phyloP scores from a whole-genome alignment of 2,113 vertebrate genomes.

The Siniperca knerii region DNA sequence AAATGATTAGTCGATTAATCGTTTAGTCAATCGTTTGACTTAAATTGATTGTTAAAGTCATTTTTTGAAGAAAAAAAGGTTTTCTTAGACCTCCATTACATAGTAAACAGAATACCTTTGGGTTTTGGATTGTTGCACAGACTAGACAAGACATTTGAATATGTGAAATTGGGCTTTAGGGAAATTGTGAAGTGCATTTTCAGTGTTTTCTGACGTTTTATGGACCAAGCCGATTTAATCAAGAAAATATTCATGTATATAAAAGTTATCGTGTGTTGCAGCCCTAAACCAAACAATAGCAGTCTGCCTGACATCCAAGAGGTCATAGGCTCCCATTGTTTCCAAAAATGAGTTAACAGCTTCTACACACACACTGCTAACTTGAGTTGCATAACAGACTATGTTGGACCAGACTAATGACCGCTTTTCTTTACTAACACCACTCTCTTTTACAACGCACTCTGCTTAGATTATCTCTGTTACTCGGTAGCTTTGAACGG shows the following conservation, averaged over 20 bases:
- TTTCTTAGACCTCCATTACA: not conserved
- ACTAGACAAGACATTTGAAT: not conserved
- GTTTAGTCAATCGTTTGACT: no score
- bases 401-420: not conserved
- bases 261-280: not conserved
- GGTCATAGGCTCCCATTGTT: not conserved
- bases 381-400: not conserved
- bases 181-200: not conserved
- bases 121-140: not conserved
- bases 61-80: not conserved
- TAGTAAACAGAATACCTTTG: not conserved
- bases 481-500: not conserved
- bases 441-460: not conserved
- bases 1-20: not conserved
- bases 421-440: not conserved
- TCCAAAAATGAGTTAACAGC: slow-evolving; percentile 3
- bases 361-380: not conserved
- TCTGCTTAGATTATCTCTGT: not conserved
- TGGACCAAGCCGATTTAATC: not conserved
- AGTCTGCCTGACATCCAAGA: not conserved
- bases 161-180: not conserved
- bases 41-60: not conserved
- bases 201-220: not conserved
- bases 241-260: not conserved
- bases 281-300: not conserved